Conservation (phyloP, 2,797 vertebrate genomes). For the Siniperca scherzeri region DNA sequence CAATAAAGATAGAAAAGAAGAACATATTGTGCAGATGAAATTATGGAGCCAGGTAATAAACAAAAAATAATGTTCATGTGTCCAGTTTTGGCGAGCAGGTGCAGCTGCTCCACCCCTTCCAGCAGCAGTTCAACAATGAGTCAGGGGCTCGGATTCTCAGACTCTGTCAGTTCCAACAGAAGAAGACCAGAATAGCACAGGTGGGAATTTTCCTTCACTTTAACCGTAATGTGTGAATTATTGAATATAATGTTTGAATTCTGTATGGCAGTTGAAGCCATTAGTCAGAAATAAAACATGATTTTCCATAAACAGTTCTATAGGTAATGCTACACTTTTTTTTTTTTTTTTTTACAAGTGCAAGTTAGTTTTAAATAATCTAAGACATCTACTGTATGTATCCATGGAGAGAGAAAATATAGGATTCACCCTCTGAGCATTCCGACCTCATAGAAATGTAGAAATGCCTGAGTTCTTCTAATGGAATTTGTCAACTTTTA, state of each 20-base stretch:
- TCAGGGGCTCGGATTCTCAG: constrained; percentile 92
- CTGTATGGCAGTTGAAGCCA: too few species aligned
- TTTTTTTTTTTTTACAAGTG: too few species aligned
- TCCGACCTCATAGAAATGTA: neutral
- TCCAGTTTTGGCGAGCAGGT: constrained; percentile 96
- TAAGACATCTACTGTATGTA: neutral
- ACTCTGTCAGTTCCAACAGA: constrained; percentile 97
- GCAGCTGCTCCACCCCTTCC: constrained; percentile 96
- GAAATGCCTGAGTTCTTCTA: too few species aligned
- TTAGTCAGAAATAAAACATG: too few species aligned
- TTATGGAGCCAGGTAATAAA: neutral
- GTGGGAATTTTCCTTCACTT: constrained; percentile 69
- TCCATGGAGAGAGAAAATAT: neutral
- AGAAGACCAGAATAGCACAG: constrained; percentile 98
- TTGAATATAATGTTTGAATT: neutral
- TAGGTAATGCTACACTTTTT: neutral
- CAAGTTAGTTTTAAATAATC: neutral
- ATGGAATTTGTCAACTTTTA: neutral
- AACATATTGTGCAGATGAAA: neutral
- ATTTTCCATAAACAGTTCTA: neutral
- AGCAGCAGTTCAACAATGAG: constrained; percentile 94
- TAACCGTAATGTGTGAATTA: neutral
- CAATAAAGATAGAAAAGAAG: neutral
- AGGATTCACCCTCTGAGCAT: neutral
- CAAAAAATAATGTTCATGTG: neutral